These are phyloP conservation scores for Rhingia campestris DNA, from an alignment of 2,888 invertebrate species.

Conservation along the genomic window DNA sequence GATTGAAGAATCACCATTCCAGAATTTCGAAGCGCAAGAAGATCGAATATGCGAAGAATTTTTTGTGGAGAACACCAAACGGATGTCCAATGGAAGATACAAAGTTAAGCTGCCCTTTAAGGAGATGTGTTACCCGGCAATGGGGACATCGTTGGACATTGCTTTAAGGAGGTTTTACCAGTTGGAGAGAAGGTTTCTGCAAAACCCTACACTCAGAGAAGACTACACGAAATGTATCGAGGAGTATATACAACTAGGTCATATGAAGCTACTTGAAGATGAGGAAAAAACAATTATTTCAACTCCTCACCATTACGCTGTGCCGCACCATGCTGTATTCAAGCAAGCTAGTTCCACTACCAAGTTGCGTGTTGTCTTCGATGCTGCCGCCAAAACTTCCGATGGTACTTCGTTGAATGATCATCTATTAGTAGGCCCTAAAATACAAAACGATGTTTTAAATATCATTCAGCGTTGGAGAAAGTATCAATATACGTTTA, in stretches of 20 bases:
- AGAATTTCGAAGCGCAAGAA: not conserved
- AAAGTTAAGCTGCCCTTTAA: slow-evolving; percentile 18
- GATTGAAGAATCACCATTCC: slow-evolving; percentile 17
- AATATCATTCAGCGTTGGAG: slow-evolving; percentile 23
- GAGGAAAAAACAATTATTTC: not conserved
- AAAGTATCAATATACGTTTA: slow-evolving; percentile 12
- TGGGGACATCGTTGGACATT: slow-evolving; percentile 10
- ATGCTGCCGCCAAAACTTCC: slow-evolving; percentile 23
- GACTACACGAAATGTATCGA: slow-evolving; percentile 29
- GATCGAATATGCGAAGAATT: slow-evolving; percentile 7
- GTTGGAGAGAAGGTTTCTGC: slow-evolving; percentile 13
- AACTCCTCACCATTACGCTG: slow-evolving; percentile 4
- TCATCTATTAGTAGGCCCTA: slow-evolving; percentile 24
- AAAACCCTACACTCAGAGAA: slow-evolving; percentile 16
- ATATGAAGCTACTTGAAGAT: slow-evolving; percentile 24
- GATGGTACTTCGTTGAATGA: slow-evolving; percentile 20
- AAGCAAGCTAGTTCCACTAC: slow-evolving; percentile 18
- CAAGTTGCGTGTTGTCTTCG: slow-evolving; percentile 10
- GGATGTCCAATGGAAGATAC: slow-evolving; percentile 27
- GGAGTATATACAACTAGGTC: slow-evolving; percentile 17
- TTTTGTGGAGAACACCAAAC: slow-evolving; percentile 8
- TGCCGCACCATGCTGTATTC: slow-evolving; percentile 20
- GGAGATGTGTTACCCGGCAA: slow-evolving; percentile 11
- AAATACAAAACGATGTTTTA: slow-evolving; percentile 17
- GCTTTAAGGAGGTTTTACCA: slow-evolving; percentile 12